A percentile compares a stretch with the other conserved stretches of the same genome.
These are phyloP conservation scores for Hydropsyche betteni DNA, from an alignment of 2,888 invertebrate species.

Conservation along the genomic window DNA sequence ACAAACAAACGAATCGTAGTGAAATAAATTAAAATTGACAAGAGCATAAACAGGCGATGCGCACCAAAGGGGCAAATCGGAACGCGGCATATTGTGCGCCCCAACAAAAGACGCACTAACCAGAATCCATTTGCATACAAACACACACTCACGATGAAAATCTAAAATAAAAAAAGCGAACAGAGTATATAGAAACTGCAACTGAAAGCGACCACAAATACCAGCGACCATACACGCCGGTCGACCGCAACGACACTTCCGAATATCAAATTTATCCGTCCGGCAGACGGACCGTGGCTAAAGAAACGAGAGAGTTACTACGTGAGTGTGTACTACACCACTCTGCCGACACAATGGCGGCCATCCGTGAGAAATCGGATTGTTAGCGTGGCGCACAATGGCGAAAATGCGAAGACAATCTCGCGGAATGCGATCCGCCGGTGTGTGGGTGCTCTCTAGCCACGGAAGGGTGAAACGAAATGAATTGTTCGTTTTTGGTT, in stretches of 20 bases:
- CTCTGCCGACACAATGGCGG: neutral
- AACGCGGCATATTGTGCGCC: neutral
- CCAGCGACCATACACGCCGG: neutral
- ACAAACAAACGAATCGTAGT: neutral
- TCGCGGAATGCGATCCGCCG: neutral
- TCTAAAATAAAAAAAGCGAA: neutral
- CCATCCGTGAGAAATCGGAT: constrained; percentile 34
- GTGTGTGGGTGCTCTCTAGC: no score
- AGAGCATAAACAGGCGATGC: no score
- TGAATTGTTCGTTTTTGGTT: no score
- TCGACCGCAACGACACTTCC: constrained; percentile 32
- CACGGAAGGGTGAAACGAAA: no score
- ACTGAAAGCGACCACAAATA: neutral
- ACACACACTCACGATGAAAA: neutral
- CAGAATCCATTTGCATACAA: no score
- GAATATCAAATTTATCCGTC: constrained; percentile 36
- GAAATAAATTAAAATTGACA: neutral
- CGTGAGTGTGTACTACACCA: neutral
- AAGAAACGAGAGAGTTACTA: no score
- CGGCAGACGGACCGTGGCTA: neutral
- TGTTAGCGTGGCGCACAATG: constrained; percentile 13
- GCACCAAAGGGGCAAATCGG: neutral
- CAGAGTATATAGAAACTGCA: neutral
- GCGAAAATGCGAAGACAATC: constrained; percentile 22
- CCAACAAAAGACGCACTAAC: no score